Evolutionary conservation across 1,140 invertebrate genomes (phyloP), one percentile per base, ranked within the genome.

Genomic region (Zaprionus inermis): DNA sequence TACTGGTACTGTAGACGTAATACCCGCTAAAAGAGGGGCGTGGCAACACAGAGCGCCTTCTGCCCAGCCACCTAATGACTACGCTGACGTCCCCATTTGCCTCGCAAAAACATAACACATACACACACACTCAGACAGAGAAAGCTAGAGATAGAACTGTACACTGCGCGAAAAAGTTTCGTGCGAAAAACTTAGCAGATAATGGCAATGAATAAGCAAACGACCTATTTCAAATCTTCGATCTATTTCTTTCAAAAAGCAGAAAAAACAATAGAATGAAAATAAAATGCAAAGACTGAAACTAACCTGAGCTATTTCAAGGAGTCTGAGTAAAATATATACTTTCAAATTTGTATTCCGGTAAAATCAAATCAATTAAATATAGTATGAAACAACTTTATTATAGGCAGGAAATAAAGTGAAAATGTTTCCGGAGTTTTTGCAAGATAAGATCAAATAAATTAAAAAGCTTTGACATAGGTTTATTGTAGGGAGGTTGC

Each of bases 71-170:
- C 72, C 82, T 86, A 86, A 86, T 86, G 82, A 86, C 82, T 86
- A 72, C 79, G 82, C 86, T 86, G 83, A 86, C 82, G 79, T 76
- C 67, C 76, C 76, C 83, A 86, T 86, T 86, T 86, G 76, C 82
- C 71, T 55, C 16, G 14, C 69, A 86, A 69, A 81, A 85, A 76
- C 34, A 54, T 57, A 59, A 74, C 60, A 66, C 30, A 75, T 49
- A 60, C 49, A 51, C 22, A 63, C 46, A 66, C 38, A 67, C 57
- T 65, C 20, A 63, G 3, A 14, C 24, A 55, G 24, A 66, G 20
- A 41, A 4, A 57, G 46, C 59, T 18, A 24, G 5, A 49, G 12
- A 49, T 20, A 34, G 32, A 41, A 24, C 24, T 20, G 41, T 66
- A 38, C 54, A 34, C 64, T 66, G 44, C 9, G 10, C 44, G 24